Base-by-base conservation (phyloP, 92 coral and sea anemone genomes). In the Diadumene lineata region DNA sequence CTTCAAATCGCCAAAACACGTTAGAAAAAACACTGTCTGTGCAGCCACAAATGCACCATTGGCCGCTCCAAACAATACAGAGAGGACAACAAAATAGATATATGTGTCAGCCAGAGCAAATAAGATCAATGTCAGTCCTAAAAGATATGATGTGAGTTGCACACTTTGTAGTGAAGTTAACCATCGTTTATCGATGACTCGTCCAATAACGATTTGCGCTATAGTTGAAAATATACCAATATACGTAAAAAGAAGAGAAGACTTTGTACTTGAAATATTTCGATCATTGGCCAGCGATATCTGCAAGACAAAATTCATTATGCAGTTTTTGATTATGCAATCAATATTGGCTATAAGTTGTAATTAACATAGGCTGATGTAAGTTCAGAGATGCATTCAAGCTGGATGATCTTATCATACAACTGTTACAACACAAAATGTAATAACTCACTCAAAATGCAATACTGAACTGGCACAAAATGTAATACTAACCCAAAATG, bases 161-260 rank as follows among this genome's bases (percentile, higher is more conserved):
- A 66, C 55, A 0, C 61, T 50, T 31, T 38, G 60, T 65, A 27
- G 55, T 51, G 86, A 77, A 66, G 60, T 66, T 68, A 82, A 17
- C 44, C 56, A 64, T 32, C 27, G 60, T 1, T 28, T 19, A 43
- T 82, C 74, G 18, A 66, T 57, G 31, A 75, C 21, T 16, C 43
- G 34, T 2, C 86, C 86, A 3, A 76, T 29, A 16, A 62, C 21
- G 16, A 82, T 24, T 48, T 60, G 64, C n/a, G 76, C 28, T 18
- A 70, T 11, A 33, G 56, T 31, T 0, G 81, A 75, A n/a, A 69
- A 4, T 0, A 82, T 44, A 22, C 81, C 86, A 57, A 56, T 29
- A 46, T 31, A 75, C 60, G 64, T 82, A 50, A 82, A 53, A 16
- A 82, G 43, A 29, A 15, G 46, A 26, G 86, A 68, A 16, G 86